Base-by-base conservation (phyloP, 2,113 vertebrate genomes). In the Oxyura jamaicensis region DNA sequence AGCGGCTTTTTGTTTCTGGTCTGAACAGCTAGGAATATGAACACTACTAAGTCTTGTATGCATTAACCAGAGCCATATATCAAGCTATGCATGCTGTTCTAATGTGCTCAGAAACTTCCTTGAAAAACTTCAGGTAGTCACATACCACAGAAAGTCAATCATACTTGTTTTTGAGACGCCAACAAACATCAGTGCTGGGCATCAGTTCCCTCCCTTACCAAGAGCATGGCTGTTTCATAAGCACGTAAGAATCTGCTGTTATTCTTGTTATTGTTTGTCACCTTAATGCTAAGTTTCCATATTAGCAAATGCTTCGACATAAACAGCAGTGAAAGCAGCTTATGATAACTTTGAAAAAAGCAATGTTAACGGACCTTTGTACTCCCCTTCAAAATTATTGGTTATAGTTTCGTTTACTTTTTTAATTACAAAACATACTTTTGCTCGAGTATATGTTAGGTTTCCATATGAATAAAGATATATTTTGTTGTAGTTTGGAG, bases 401-500 rank as follows among this genome's bases (percentile, higher is more conserved):
- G 13, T 35, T 88, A 13, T 58, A 3, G 2, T 21, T 73, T 50
- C 31, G 18, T 10, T 52, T 11, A 2, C 21, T 84, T 60, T 4
- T 35, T 52, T n/a, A 56, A 65, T 65, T 83, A 56, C 6, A 0
- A 48, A 26, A 22, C 1, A 8, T 75, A 28, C 25, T 63, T 0
- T 68, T 73, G 50, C 26, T 88, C 21, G 28, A 59, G 19, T 56
- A 36, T 50, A 36, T 77, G 66, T 68, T 81, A 4, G 46, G 44
- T 62, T 83, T 94, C 41, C 39, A 3, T 35, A 15, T 60, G 53
- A 80, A 66, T 95, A 63, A 41, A 77, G 50, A 16, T 83, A 2
- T 95, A 4, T 85, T 96, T 91, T 83, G 20, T 97, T 94, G 33
- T 96, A 99, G 99, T 99, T 99, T 94, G 99, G 99, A 96, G 99